Conservation (phyloP, 2,888 invertebrate genomes). For the Lamproptera curius region DNA sequence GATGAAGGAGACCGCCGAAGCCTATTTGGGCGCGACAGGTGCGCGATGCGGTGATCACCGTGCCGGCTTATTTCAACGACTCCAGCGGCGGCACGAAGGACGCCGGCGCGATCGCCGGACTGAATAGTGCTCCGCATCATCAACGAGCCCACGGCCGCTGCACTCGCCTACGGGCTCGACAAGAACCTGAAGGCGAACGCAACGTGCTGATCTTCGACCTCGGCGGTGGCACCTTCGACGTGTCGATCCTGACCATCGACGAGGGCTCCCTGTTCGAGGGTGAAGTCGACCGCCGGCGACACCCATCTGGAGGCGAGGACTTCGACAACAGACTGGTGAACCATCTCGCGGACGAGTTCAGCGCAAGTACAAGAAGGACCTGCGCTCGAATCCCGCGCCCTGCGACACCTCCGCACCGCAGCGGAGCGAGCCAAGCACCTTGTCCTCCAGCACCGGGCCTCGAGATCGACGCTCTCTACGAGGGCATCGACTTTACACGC, state of each 20-base stretch:
- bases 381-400: constrained; percentile 79
- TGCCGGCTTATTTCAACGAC: constrained; percentile 80
- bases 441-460: constrained; percentile 83
- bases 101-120: constrained; percentile 9
- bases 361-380: constrained; percentile 80
- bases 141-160: constrained; percentile 85
- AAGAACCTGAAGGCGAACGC: constrained; percentile 76
- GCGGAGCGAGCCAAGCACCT: constrained; percentile 83
- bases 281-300: constrained; percentile 86
- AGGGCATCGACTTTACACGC: constrained; percentile 81
- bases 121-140: constrained; percentile 67
- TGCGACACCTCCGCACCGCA: constrained; percentile 81
- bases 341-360: constrained; percentile 81
- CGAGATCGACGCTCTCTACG: constrained; percentile 83
- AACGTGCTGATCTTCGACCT: constrained; percentile 8
- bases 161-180: constrained; percentile 81
- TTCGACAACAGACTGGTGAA: constrained; percentile 77
- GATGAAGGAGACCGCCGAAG: constrained; percentile 75
- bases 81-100: constrained; percentile 15
- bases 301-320: constrained; percentile 88
- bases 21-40: constrained; percentile 79
- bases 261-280: constrained; percentile 84
- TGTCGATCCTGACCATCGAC: constrained; percentile 86
- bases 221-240: constrained; percentile 80
- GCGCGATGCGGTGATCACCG: constrained; percentile 83